Evolutionary conservation across 2,113 vertebrate species (phyloP).

Genomic region (Canis aureus): DNA sequence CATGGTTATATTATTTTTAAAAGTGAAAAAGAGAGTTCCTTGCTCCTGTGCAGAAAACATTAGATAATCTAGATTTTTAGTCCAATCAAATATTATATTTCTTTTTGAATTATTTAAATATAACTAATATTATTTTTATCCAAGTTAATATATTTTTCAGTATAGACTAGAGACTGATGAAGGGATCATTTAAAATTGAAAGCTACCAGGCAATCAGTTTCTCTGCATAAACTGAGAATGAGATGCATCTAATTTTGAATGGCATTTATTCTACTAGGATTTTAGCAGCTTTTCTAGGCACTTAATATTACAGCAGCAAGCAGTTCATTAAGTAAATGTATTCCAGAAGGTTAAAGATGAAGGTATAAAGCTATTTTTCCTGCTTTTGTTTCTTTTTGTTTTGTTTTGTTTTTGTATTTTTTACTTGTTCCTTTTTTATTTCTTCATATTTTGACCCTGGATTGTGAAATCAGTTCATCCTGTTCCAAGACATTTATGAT

Average conservation of each 20-base stretch:
- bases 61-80: conserved; percentile 4
- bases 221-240: neutral
- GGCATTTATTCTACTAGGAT: neutral
- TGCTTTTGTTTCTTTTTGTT: neutral
- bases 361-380: neutral
- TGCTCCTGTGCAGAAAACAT: neutral
- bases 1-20: neutral
- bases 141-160: neutral
- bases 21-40: neutral
- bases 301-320: neutral
- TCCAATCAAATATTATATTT: neutral
- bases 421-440: neutral
- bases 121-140: neutral
- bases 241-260: neutral
- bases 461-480: neutral
- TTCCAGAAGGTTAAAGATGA: neutral
- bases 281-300: neutral
- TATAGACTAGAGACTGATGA: neutral
- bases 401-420: neutral
- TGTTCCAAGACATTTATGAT: neutral
- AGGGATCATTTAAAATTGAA: neutral
- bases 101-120: conserved; percentile 18
- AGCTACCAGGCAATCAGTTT: neutral
- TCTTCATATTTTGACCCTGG: neutral
- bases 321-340: neutral